Evolutionary conservation across 2,888 invertebrate genomes (phyloP).

Genomic region (Hyposoter dolosus): DNA sequence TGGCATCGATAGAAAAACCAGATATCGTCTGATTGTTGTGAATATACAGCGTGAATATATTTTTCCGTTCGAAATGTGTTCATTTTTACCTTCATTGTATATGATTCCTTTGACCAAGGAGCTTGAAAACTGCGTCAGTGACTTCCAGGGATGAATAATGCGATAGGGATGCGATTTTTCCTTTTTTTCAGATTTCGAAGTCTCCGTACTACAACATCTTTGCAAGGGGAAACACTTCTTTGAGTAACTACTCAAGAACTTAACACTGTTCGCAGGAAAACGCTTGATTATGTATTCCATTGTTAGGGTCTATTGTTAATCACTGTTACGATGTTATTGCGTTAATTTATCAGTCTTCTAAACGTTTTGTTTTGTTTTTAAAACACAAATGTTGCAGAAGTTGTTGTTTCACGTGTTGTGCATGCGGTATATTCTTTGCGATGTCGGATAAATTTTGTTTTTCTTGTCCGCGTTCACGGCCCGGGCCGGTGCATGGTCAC

Average conservation of each 20-base stretch:
- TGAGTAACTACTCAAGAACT: constrained; percentile 1
- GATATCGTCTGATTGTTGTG: no score
- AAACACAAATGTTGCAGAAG: neutral
- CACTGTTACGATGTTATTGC: neutral
- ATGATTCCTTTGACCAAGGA: constrained; percentile 69
- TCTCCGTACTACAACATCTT: constrained; percentile 27
- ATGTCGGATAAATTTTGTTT: neutral
- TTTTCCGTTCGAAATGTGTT: neutral
- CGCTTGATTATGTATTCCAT: constrained; percentile 30
- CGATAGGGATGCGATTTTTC: constrained; percentile 73
- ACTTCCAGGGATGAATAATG: constrained; percentile 78
- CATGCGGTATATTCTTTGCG: neutral
- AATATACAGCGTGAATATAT: no score
- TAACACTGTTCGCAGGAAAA: constrained; percentile 25
- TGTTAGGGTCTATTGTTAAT: neutral
- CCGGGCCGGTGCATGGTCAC: neutral
- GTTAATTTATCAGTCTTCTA: neutral
- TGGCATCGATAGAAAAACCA: neutral
- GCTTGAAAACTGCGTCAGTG: constrained; percentile 65
- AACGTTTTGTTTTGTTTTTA: neutral
- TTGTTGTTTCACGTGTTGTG: neutral
- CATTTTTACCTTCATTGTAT: constrained; percentile 72
- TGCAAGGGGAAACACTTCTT: constrained; percentile 26
- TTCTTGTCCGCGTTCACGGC: neutral
- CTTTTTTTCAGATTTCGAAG: constrained; percentile 12